Evolutionary conservation across 1,140 invertebrate species (phyloP).

Genomic region (Heliconius nattereri): DNA sequence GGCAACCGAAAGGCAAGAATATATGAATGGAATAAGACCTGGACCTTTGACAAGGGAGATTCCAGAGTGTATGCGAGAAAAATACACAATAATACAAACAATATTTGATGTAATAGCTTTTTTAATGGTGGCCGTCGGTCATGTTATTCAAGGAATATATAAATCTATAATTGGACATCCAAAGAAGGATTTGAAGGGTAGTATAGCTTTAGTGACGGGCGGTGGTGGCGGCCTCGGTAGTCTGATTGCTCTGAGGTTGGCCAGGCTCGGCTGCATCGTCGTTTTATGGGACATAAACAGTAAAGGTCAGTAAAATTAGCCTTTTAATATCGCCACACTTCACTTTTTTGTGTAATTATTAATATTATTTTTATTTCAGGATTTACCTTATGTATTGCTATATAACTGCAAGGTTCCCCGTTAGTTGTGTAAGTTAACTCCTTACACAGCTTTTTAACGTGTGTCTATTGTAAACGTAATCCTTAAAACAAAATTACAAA

Average conservation of each 20-base stretch:
- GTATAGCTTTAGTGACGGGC: conserved; percentile 93
- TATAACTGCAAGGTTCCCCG: no score
- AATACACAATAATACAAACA: conserved; percentile 76
- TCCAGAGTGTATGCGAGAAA: conserved; percentile 74
- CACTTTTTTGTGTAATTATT: neutral
- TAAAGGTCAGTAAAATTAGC: conserved; percentile 82
- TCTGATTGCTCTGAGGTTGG: conserved; percentile 89
- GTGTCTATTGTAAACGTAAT: no score
- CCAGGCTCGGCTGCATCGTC: conserved; percentile 89
- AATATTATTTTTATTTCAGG: neutral
- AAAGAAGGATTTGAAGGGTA: conserved; percentile 84
- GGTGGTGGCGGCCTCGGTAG: conserved; percentile 94
- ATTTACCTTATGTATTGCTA: no score
- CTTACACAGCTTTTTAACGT: no score
- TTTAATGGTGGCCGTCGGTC: conserved; percentile 81
- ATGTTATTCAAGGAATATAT: conserved; percentile 80
- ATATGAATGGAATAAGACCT: conserved; percentile 68
- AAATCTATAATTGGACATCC: conserved; percentile 78
- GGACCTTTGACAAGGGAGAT: conserved; percentile 74
- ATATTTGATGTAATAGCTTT: conserved; percentile 84
- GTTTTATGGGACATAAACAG: conserved; percentile 96
- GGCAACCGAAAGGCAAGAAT: conserved; percentile 67
- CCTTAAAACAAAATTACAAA: no score
- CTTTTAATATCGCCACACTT: neutral
- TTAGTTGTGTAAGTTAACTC: no score